A percentile compares a stretch with the other conserved stretches of the same genome.
Conservation (phyloP, 2,113 vertebrate species). For the Salvelinus sp. region DNA sequence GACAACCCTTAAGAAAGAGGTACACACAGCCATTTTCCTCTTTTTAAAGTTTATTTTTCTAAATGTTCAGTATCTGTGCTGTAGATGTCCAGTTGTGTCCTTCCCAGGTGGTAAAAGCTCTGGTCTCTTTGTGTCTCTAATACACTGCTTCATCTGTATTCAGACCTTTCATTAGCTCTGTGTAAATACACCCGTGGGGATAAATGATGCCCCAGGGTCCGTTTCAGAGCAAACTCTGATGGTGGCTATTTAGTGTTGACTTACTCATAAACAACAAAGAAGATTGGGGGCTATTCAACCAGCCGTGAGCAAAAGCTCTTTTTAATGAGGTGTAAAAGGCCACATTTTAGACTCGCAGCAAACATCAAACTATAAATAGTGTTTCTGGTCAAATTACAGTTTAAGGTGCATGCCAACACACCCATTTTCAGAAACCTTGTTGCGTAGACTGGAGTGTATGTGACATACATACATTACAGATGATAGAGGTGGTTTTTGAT, state of each 20-base stretch:
- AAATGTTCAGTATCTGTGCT: too few relatives aligned
- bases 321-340: conserved; percentile 63
- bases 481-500: conserved; percentile 41
- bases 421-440: conserved; percentile 45
- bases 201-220: conserved; percentile 22
- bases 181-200: conserved; percentile 8
- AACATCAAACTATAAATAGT: conserved; percentile 67
- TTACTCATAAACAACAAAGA: conserved; percentile 54
- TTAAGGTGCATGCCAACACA: conserved; percentile 58
- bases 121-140: background rate
- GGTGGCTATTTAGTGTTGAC: conserved; percentile 48
- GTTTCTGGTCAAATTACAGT: conserved; percentile 67
- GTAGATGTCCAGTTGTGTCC: too few relatives aligned
- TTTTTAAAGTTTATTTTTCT: too few relatives aligned
- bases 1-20: too few relatives aligned
- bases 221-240: conserved; percentile 37
- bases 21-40: too few relatives aligned
- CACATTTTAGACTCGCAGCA: conserved; percentile 56
- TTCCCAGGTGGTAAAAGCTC: background rate
- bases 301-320: conserved; percentile 45
- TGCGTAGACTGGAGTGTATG: conserved; percentile 9
- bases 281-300: conserved; percentile 40
- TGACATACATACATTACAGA: background rate
- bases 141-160: background rate
- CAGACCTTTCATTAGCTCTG: conserved; percentile 10